Evolutionary conservation across 1,140 invertebrate genomes (phyloP), one percentile per base, ranked within the genome.

Genomic region (Argopecten irradians): DNA sequence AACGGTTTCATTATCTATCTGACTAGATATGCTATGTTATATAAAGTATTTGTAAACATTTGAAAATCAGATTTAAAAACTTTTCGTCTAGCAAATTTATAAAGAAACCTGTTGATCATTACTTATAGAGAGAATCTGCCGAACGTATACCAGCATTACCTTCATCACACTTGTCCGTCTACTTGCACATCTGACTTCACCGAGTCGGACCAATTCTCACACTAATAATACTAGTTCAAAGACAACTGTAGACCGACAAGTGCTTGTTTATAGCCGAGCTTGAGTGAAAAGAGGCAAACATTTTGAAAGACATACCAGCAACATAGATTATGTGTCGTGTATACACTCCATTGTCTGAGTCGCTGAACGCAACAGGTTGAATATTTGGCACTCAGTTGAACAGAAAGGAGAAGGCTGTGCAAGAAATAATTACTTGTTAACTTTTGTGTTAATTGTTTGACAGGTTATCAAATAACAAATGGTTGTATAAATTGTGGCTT

Each of bases 201-300:
- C 55, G 55, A 71, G 55, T 71, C 55, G 55, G 55, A n/a, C 55
- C 55, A 71, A 71, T 71, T 71, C 55, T 28, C 55, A 71, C 55
- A 71, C 55, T 71, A 71, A 71, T 71, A 71, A 71, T 71, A 71
- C 28, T 11, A 71, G 55, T 71, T 71, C 55, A 71, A 71, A 71
- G 55, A 71, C 55, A 71, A 71, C 55, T 71, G 55, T 28, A 71
- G 55, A 28, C 55, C 55, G 55, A 71, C 22, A 71, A 71, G 55
- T 28, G 55, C 22, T 71, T 71, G 55, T 71, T 71, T 71, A 71
- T 71, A 8, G 22, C 55, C 8, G 8, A 71, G 55, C n/a, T n/a
- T 71, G 55, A 71, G 55, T 71, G 55, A 71, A 11, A n/a, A 71
- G 55, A 71, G 55, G 55, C 22, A 71, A 71, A 71, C 55, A 71